Base-by-base conservation (phyloP, 2,797 vertebrate genomes). In the Gadopsis marmoratus region DNA sequence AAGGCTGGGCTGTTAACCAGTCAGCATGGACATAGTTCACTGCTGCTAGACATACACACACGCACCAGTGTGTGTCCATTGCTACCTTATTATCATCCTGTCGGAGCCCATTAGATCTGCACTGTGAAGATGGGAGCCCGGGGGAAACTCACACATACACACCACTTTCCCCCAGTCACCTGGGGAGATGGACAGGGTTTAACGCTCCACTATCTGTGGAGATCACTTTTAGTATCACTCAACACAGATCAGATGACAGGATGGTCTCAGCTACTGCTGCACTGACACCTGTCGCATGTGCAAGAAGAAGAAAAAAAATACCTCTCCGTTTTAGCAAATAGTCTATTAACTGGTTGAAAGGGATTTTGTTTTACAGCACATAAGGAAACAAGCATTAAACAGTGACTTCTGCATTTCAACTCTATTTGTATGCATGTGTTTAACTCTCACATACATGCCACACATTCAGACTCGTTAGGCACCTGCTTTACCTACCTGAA, bases 21-120 rank as follows among this genome's bases (percentile, higher is more conserved):
- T 73, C 64, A 73, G 72, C 59, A 70, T 45, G 56, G 71, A 54
- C 54, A 68, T 35, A 31, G 47, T 73, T 68, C 61, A 53, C 23
- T 5, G 47, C 80, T 68, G 47, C 10, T n/a, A 54, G 67, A 86
- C 54, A 31, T 0, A 64, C 65, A 81, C 54, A 61, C 61, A 63
- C 63, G 33, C 56, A 64, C 9, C 72, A 75, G 33, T 7, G 19
- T 41, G 54, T 50, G 80, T 82, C 74, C 78, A 59, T 59, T 81
- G 69, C 77, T 79, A 88, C 87, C 59, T 71, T 90, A 89, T 89
- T 89, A 89, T 79, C 76, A 72, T 81, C 76, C 81, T 85, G 91
- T 89, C 88, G 89, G 79, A 92, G 84, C 64, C 89, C 79, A 94
- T 94, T 94, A 92, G 91, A 93, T 77, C 61, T 51, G 55, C 78